Evolutionary conservation across 92 coral and sea anemone species (phyloP).

Genomic region (Phenganax subtilis): DNA sequence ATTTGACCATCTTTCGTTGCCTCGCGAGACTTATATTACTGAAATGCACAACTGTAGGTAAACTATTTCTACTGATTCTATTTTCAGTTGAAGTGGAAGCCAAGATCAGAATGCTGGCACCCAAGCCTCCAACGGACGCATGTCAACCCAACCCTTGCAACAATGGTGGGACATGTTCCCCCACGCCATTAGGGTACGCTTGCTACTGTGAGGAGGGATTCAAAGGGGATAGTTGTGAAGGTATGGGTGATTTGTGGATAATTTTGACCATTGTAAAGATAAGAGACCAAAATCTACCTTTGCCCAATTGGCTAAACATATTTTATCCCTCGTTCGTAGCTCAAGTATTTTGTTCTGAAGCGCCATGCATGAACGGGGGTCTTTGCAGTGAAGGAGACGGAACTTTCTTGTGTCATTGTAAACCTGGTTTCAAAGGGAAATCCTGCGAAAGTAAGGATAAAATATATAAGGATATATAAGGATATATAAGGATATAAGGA

Average conservation of each 20-base stretch:
- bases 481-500: too few relatives aligned
- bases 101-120: conserved; percentile 3
- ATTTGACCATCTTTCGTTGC: too few relatives aligned
- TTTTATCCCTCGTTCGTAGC: not conserved
- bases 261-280: too few relatives aligned
- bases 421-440: conserved; percentile 52
- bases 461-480: too few relatives aligned
- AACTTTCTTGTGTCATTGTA: conserved; percentile 45
- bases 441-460: conserved; percentile 59
- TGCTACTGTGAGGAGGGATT: conserved; percentile 64
- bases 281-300: too few relatives aligned
- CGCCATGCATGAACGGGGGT: conserved; percentile 51
- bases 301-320: not conserved
- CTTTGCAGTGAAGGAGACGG: conserved; percentile 47
- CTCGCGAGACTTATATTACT: too few relatives aligned
- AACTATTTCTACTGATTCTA: too few relatives aligned
- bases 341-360: conserved; percentile 41
- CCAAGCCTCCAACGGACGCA: conserved; percentile 46
- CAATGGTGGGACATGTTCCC: conserved; percentile 68
- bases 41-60: too few relatives aligned
- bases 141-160: conserved; percentile 77
- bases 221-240: conserved; percentile 58
- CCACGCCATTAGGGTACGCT: conserved; percentile 47
- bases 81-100: conserved; percentile 22
- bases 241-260: conserved; percentile 6